Evolutionary conservation across 2,888 invertebrate species (phyloP).

Genomic region (Noctua janthe): DNA sequence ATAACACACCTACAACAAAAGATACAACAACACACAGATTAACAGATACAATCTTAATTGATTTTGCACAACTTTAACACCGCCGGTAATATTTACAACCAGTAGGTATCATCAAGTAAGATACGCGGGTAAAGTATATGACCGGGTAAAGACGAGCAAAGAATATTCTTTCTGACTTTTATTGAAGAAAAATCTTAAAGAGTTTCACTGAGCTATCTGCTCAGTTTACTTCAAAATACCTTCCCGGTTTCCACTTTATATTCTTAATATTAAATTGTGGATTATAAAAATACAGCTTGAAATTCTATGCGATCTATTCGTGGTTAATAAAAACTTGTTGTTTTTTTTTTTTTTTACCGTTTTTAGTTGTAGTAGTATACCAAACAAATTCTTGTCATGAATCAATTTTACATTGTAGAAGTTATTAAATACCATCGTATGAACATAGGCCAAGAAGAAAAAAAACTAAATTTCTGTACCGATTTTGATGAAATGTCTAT

Average conservation of each 20-base stretch:
- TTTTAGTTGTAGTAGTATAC: too few species aligned
- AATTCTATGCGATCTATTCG: constrained; percentile 1
- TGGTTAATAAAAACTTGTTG: background rate
- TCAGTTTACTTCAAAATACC: constrained; percentile 54
- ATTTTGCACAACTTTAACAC: background rate
- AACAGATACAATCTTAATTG: background rate
- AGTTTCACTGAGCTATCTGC: constrained; percentile 32
- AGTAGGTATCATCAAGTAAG: background rate
- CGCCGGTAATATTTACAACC: background rate
- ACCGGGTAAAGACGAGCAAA: constrained; percentile 10
- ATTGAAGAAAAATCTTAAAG: constrained; percentile 38
- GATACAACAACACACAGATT: too few species aligned
- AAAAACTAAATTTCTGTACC: too few species aligned
- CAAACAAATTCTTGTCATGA: too few species aligned
- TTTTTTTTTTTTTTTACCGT: too few species aligned
- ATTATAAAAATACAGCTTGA: constrained; percentile 31
- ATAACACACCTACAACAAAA: too few species aligned
- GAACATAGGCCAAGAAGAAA: too few species aligned
- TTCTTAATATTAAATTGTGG: constrained; percentile 39
- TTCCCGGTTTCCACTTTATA: constrained; percentile 9
- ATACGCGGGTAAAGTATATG: constrained; percentile 7
- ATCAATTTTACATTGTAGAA: too few species aligned
- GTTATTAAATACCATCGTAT: too few species aligned
- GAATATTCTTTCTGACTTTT: constrained; percentile 27
- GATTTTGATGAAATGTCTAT: too few species aligned